Base-by-base conservation (phyloP, 2,888 invertebrate species). In the Heliconius cydno region DNA sequence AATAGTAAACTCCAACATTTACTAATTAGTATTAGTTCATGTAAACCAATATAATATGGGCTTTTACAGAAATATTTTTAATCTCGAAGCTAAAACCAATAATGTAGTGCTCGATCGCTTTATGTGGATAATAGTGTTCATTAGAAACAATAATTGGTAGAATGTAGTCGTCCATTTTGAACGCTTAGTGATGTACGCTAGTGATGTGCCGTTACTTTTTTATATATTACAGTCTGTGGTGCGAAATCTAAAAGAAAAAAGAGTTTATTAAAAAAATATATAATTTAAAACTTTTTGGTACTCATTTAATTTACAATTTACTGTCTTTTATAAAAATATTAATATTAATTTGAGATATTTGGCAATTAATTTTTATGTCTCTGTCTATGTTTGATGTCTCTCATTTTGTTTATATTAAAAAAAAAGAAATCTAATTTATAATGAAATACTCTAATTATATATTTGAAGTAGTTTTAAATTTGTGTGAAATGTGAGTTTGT, bases 111-210 rank as follows among this genome's bases (percentile, higher is more conserved):
- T 76, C 28, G 34, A 76, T 68, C 63, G 65, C 65, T 78, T 46
- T 25, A 38, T 63, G 52, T 70, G 34, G 57, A 30, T 41, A 81
- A 34, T 79, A 65, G 84, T 84, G 82, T 84, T 84, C 84, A 83
- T 78, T 83, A 79, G 74, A 80, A 81, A 84, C 81, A 84, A 84
- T 84, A 84, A 79, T 66, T 28, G 2, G 74, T 79, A 65, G 57
- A 73, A 65, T 79, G 72, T 66, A 77, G 74, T 74, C 79, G 80
- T 83, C 82, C 81, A 80, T 81, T 83, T 80, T 80, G n/a, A 79
- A 81, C 25, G 77, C 73, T 65, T 78, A 78, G 9, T n/a, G 60
- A 9, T 60, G 60, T 60, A 38, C 63, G 52, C 57, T 70, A 65
- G 65, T 52, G 72, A 65, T 67, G 52, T 74, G 67, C 12, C 13